Evolutionary conservation across 2,113 vertebrate species (phyloP).

Genomic region (Corvus hawaiiensis): DNA sequence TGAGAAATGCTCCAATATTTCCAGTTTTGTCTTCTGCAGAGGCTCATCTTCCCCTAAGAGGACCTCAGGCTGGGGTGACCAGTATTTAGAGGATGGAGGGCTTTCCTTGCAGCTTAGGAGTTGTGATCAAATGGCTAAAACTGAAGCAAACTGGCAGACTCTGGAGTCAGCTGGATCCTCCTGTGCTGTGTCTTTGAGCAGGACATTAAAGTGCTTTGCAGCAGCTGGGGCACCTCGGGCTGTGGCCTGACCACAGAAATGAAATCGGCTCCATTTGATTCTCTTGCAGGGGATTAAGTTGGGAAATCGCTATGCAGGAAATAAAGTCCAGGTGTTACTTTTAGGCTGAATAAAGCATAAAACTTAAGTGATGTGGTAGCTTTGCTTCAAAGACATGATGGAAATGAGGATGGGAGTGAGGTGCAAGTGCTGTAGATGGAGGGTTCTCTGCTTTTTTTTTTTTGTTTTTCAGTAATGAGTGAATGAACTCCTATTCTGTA

Average conservation of each 20-base stretch:
- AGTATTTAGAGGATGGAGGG: neutral
- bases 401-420: neutral
- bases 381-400: neutral
- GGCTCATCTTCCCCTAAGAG: neutral
- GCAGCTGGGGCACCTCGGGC: neutral
- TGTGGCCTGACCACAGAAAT: neutral
- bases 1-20: neutral
- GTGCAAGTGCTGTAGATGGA: neutral
- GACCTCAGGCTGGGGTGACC: neutral
- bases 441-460: neutral
- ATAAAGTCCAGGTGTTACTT: conserved; percentile 32
- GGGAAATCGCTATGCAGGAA: neutral
- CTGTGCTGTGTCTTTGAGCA: neutral
- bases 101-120: neutral
- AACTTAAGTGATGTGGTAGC: neutral
- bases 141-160: neutral
- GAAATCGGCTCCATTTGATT: neutral
- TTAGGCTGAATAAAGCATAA: neutral
- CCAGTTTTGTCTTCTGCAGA: neutral
- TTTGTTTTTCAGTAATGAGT: neutral
- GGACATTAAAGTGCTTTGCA: neutral
- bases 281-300: neutral
- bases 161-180: neutral
- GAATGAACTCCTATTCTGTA: neutral
- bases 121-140: neutral